Percentiles rank a stretch among this genome's conserved stretches.
Conservation (phyloP, 2,888 invertebrate genomes). For the Siphlonurus alternatus region DNA sequence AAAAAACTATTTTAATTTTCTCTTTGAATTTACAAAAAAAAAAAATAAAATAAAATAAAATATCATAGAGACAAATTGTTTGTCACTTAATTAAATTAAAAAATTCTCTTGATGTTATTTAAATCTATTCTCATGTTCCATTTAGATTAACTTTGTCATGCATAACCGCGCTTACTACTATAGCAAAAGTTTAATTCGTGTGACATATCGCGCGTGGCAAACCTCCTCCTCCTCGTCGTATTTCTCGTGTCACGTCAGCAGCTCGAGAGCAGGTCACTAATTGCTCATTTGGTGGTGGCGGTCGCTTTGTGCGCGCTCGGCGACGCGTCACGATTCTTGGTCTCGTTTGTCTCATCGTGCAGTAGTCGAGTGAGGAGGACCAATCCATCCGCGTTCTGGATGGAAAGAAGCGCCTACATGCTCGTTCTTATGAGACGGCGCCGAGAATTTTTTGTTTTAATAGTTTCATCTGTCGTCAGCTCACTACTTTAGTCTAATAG, state of each 20-base stretch:
- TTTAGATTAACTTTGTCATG: background rate
- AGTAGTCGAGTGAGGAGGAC: too few species aligned
- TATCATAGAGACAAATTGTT: background rate
- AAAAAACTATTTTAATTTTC: too few species aligned
- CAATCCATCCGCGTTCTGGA: background rate
- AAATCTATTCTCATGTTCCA: background rate
- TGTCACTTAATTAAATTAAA: background rate
- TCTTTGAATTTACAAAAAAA: too few species aligned
- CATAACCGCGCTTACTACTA: background rate
- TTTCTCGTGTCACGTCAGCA: background rate
- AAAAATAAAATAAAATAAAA: too few species aligned
- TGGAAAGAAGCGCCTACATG: background rate
- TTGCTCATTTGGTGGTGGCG: slow-evolving; percentile 2
- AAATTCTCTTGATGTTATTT: background rate
- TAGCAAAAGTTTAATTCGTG: background rate
- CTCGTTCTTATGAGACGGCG: too few species aligned
- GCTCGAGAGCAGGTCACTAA: background rate
- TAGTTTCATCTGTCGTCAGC: background rate
- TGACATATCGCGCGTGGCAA: background rate
- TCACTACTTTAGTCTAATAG: background rate
- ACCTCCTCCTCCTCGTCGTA: background rate
- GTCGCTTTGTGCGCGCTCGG: background rate
- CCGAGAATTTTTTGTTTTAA: background rate
- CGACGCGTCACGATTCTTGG: background rate
- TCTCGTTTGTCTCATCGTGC: background rate